A percentile compares a stretch with the other conserved stretches of the same genome.
phyloP scores from a whole-genome alignment of 2,797 vertebrate genomes.

The Centropyge bicolor region DNA sequence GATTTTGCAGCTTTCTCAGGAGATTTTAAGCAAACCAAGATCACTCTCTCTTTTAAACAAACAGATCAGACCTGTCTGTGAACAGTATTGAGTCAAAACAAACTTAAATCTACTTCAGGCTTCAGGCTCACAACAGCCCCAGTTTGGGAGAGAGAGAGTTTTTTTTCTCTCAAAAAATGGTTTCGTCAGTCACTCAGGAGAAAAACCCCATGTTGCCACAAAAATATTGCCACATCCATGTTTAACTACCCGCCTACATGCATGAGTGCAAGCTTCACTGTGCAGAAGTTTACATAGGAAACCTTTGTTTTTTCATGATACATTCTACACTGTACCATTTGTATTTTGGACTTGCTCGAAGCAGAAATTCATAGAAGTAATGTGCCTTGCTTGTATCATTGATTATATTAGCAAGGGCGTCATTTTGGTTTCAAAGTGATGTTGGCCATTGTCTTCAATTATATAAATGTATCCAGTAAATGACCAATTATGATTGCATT shows the following conservation, averaged over 20 bases:
- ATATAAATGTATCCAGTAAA: too few relatives aligned
- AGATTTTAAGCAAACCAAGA: not conserved
- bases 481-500: too few relatives aligned
- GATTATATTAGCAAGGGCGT: too few relatives aligned
- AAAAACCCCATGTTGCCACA: not conserved
- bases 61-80: not conserved
- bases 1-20: not conserved
- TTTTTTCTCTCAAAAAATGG: not conserved
- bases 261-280: not conserved
- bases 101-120: too few relatives aligned
- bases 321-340: not conserved
- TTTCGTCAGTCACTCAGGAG: not conserved
- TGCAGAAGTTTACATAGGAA: not conserved
- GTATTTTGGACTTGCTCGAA: not conserved
- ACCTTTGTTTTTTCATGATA: not conserved
- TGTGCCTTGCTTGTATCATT: too few relatives aligned
- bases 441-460: too few relatives aligned
- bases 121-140: not conserved
- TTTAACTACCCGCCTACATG: not conserved
- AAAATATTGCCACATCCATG: conserved; percentile 5
- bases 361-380: not conserved
- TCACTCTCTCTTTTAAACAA: not conserved
- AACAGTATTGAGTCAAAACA: not conserved
- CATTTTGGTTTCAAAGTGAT: not conserved
- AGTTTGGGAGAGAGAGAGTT: not conserved